Percentiles rank a stretch among this genome's conserved stretches.
Conservation (phyloP, 2,113 vertebrate species). For the Antechinus stuartii region DNA sequence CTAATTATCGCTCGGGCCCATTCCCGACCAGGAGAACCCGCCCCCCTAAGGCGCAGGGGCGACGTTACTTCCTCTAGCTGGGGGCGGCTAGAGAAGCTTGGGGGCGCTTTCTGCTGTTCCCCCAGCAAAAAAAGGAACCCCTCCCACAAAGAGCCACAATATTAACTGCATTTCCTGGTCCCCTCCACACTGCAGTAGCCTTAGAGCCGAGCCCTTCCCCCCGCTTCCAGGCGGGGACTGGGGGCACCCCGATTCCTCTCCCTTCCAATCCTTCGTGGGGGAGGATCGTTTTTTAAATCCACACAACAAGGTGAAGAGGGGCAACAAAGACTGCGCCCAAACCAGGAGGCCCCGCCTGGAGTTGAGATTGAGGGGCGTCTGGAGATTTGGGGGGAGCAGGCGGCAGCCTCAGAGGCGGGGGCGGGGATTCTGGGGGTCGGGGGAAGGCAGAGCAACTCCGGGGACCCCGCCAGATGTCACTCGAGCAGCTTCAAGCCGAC, state of each 20-base stretch:
- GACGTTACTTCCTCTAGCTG: neutral
- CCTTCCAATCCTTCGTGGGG: neutral
- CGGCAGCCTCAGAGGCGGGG: neutral
- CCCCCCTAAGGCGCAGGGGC: neutral
- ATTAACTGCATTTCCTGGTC: neutral
- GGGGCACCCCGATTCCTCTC: neutral
- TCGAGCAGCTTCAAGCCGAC: neutral
- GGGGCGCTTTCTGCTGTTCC: neutral
- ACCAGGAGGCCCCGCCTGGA: neutral
- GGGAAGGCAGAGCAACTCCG: neutral
- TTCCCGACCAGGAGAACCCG: neutral
- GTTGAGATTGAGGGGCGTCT: neutral
- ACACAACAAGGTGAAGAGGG: neutral
- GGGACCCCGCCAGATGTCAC: conserved; percentile 47
- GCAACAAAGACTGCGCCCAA: conserved; percentile 62
- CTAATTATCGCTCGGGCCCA: neutral
- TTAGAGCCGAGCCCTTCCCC: neutral
- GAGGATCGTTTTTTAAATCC: neutral
- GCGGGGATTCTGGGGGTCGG: neutral
- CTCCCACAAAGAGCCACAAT: neutral
- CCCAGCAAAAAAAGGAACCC: neutral
- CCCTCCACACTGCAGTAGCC: conserved; percentile 13
- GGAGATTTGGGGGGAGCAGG: neutral
- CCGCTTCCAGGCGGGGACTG: neutral
- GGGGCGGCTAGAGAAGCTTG: neutral